These are phyloP conservation scores for Pteruthius melanotis DNA, from an alignment of 2,113 vertebrate genomes.

Conservation along the genomic window DNA sequence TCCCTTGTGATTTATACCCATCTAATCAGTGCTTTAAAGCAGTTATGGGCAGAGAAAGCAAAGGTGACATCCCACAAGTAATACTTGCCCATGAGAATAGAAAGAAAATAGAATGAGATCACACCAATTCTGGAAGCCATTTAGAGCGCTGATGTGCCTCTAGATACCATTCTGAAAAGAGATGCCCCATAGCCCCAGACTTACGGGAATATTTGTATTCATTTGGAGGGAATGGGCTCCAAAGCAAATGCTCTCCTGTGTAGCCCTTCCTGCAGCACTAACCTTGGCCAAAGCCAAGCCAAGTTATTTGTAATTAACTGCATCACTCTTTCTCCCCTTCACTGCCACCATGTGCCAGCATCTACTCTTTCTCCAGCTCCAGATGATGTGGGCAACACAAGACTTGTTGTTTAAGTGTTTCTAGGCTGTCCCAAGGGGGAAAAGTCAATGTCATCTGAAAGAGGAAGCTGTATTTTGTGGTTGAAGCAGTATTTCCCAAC, in stretches of 20 bases:
- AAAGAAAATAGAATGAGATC: neutral
- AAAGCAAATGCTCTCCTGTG: neutral
- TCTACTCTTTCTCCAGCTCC: neutral
- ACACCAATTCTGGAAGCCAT: neutral
- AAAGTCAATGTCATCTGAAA: conserved; percentile 3
- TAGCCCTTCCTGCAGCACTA: neutral
- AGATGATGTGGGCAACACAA: neutral
- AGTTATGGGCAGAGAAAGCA: neutral
- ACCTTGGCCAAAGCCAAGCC: neutral
- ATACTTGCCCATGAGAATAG: neutral
- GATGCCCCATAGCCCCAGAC: neutral
- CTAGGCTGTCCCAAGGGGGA: neutral
- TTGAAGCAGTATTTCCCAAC: conserved; percentile 21
- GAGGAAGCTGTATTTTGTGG: conserved; percentile 15
- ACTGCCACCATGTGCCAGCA: neutral
- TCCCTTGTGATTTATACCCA: neutral
- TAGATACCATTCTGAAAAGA: neutral
- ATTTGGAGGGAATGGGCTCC: neutral
- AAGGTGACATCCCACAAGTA: neutral
- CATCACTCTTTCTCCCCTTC: neutral
- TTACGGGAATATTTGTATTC: neutral
- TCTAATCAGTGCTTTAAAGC: neutral
- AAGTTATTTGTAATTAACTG: neutral
- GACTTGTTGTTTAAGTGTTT: neutral
- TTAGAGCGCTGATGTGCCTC: neutral